phyloP scores from a whole-genome alignment of 2,888 invertebrate genomes.

The Clitarchus hookeri region DNA sequence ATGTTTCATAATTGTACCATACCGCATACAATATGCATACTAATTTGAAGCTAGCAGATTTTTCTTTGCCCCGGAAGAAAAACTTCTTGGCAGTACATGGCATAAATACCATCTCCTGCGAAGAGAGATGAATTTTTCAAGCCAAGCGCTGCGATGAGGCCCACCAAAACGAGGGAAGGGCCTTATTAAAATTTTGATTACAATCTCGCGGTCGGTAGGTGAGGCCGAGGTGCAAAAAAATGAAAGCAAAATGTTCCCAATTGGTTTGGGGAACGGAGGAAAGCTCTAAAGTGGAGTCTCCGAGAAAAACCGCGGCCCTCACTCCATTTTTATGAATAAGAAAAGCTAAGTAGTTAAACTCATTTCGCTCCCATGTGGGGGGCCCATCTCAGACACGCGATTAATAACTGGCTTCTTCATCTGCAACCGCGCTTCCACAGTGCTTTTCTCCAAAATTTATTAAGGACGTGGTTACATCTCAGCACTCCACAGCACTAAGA shows the following conservation, averaged over 20 bases:
- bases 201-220: constrained; percentile 18
- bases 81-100: constrained; percentile 1
- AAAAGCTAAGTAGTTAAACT: constrained; percentile 12
- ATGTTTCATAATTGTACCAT: constrained; percentile 10
- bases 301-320: not conserved
- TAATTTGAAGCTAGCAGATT: constrained; percentile 28
- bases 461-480: not conserved
- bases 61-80: constrained; percentile 15
- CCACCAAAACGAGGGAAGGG: not conserved
- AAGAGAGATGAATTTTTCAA: constrained; percentile 21
- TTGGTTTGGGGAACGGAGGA: constrained; percentile 20
- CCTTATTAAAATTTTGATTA: constrained; percentile 27
- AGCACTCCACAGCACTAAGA: no score
- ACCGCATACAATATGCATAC: constrained; percentile 32
- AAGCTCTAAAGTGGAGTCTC: constrained; percentile 19
- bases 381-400: not conserved
- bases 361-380: not conserved
- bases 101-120: constrained; percentile 17
- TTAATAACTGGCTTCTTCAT: not conserved
- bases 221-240: not conserved
- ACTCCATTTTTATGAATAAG: constrained; percentile 24
- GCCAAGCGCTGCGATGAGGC: not conserved
- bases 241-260: constrained; percentile 21
- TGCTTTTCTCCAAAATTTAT: not conserved
- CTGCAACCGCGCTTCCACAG: not conserved